Conservation (phyloP, 2,888 invertebrate genomes). For the Drosophila acutilabella region DNA sequence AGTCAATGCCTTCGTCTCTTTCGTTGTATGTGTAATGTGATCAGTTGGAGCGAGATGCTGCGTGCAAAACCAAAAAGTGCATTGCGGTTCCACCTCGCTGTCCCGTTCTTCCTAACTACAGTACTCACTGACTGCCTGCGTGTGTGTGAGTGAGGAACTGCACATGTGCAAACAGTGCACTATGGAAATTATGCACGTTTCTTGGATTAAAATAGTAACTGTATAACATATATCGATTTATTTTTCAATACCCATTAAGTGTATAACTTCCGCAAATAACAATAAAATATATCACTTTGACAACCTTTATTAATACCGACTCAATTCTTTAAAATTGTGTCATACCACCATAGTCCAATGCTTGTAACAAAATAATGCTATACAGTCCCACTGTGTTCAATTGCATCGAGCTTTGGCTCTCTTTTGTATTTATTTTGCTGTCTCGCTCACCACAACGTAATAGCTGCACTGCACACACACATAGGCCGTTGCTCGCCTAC, state of each 20-base stretch:
- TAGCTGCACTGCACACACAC: slow-evolving; percentile 34
- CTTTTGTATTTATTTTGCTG: slow-evolving; percentile 17
- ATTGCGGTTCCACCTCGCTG: slow-evolving; percentile 26
- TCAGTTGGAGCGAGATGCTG: slow-evolving; percentile 49
- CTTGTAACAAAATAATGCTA: too few relatives aligned
- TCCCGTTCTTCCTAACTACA: slow-evolving; percentile 19
- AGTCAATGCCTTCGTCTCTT: slow-evolving; percentile 68
- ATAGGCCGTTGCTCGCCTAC: slow-evolving; percentile 12
- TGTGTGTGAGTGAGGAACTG: slow-evolving; percentile 15
- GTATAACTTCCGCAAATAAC: too few relatives aligned
- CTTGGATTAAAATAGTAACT: neutral
- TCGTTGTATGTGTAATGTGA: slow-evolving; percentile 65
- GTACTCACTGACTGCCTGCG: neutral
- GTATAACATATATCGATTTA: too few relatives aligned
- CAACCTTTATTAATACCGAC: too few relatives aligned
- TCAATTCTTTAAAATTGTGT: too few relatives aligned
- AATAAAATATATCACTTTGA: too few relatives aligned
- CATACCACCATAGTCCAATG: too few relatives aligned
- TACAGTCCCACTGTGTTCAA: slow-evolving; percentile 52
- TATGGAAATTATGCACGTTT: too few relatives aligned
- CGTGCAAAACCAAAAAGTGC: slow-evolving; percentile 40
- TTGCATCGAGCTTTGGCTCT: slow-evolving; percentile 52
- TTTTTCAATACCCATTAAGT: too few relatives aligned
- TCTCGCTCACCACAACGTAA: slow-evolving; percentile 19
- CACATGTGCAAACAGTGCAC: slow-evolving; percentile 15